Evolutionary conservation across 2,797 vertebrate genomes (phyloP).

Genomic region (Anniella stebbinsi): DNA sequence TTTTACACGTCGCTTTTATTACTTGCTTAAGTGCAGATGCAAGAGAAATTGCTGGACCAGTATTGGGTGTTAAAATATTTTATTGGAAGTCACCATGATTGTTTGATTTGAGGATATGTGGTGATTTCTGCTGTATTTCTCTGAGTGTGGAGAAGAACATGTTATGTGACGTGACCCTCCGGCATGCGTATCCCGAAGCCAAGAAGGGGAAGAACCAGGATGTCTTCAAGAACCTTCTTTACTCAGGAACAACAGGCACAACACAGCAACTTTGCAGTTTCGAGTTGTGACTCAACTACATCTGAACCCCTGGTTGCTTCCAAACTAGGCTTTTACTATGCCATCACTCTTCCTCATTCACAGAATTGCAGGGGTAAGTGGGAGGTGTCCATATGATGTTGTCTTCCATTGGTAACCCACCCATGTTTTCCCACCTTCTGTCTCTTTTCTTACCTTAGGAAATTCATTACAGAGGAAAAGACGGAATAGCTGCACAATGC

Average conservation of each 20-base stretch:
- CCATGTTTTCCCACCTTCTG: not conserved
- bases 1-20: constrained; percentile 42
- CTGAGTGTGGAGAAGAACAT: too few relatives aligned
- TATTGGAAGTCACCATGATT: not conserved
- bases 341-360: not conserved
- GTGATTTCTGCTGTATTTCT: not conserved
- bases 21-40: constrained; percentile 16
- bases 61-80: not conserved
- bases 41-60: not conserved
- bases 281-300: not conserved
- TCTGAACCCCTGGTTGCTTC: not conserved
- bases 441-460: not conserved
- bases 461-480: not conserved
- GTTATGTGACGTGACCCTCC: too few relatives aligned
- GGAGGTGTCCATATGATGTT: not conserved
- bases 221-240: too few relatives aligned
- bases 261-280: not conserved
- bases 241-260: too few relatives aligned
- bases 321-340: not conserved
- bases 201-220: too few relatives aligned
- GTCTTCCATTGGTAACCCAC: not conserved
- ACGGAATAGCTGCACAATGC: not conserved
- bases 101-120: not conserved
- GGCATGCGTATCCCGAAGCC: too few relatives aligned
- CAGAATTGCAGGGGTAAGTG: not conserved